phyloP scores from a whole-genome alignment of 2,113 vertebrate species.

The Passer domesticus region DNA sequence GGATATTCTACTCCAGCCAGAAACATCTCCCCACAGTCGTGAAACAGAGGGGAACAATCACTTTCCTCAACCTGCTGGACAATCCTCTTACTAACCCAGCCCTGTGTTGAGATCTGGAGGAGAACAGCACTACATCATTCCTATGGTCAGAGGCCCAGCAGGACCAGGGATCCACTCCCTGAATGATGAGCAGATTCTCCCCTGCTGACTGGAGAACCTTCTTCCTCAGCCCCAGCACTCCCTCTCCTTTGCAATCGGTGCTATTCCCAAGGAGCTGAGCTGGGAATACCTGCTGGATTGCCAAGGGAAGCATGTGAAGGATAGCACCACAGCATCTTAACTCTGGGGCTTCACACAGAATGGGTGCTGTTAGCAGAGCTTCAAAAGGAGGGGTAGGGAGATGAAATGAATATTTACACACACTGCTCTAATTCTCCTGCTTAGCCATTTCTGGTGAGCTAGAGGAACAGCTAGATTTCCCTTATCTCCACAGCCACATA shows the following conservation, averaged over 20 bases:
- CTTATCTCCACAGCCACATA: constrained; percentile 15
- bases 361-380: fast-evolving
- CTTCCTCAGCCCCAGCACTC: background rate
- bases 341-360: background rate
- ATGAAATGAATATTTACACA: background rate
- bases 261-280: background rate
- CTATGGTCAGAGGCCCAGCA: background rate
- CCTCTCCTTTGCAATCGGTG: background rate
- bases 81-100: background rate
- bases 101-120: fast-evolving
- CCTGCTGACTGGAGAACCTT: background rate
- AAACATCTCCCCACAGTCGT: too few relatives aligned
- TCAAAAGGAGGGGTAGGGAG: background rate
- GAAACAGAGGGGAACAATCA: background rate
- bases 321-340: background rate
- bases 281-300: background rate
- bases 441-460: background rate
- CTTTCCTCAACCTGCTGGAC: background rate
- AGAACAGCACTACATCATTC: background rate
- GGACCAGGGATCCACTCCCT: background rate
- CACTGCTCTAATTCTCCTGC: background rate
- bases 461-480: background rate
- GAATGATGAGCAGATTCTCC: background rate
- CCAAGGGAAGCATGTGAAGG: background rate
- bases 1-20: background rate